Base-by-base conservation (phyloP, 2,888 invertebrate genomes). In the Spialia ferax region DNA sequence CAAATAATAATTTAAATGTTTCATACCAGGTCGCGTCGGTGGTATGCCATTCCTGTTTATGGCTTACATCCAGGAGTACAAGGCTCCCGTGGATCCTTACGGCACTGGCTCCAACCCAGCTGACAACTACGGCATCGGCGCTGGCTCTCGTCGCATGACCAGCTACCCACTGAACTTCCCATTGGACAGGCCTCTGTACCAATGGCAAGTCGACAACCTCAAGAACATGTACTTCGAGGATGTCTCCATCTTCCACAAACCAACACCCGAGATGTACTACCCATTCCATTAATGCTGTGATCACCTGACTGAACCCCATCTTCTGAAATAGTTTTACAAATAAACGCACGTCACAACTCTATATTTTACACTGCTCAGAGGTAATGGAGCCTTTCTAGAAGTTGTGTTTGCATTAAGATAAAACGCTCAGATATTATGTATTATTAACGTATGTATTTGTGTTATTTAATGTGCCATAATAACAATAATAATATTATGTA, bases 31-130 rank as follows among this genome's bases (percentile, higher is more conserved):
- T 81, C 88, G 84, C 73, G 78, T 85, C 55, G 82, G 81, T 26
- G 96, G 96, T 71, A 94, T 95, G 91, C 94, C 95, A 20, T 95
- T 95, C 82, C 93, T 95, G 72, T 81, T 96, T 66, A 87, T 95
- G 86, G 95, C 95, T 59, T 93, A 95, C 80, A 94, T 96, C 69
- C 89, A 94, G 56, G 94, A 95, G 70, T 94, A 86, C 80, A 84
- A 80, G 45, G 86, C 88, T 18, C 89, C 94, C 10, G 84, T 87
- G 38, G 85, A 89, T 7, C 81, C 87, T 6, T 84, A 86, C 45
- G 83, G 84, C 2, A 79, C 84, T 11, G 87, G 87, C 8, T 94
- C 87, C 76, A 94, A 95, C 72, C 90, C 94, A 15, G 77, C 91
- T 59, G 70, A 94, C 63, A 91, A 95, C 59, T 92, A 94, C 69